Base-by-base conservation (phyloP, 2,113 vertebrate genomes). In the Isurus oxyrinchus region DNA sequence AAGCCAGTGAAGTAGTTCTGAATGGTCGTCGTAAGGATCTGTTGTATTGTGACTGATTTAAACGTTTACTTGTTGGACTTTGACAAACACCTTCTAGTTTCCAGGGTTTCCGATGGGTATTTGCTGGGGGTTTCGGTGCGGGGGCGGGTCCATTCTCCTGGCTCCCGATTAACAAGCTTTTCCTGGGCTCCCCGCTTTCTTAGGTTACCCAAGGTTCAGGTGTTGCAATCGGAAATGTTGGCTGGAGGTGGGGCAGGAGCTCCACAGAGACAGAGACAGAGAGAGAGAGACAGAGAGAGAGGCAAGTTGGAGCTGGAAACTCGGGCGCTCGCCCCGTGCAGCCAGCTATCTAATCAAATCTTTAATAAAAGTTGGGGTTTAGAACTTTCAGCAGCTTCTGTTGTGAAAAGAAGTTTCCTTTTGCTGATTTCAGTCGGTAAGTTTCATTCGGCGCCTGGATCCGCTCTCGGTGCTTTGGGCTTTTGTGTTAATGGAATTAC, bases 191-290 rank as follows among this genome's bases (percentile, higher is more conserved):
- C 14, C 11, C 11, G 40, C 0, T 5, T 19, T 2, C 5, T 93
- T 57, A 8, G 35, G 90, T 94, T 63, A 40, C 90, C 40, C 21
- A 84, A 19, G n/a, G n/a, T 84, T 44, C 81, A 94, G 90, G 90
- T 94, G 90, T 94, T 40, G 90, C n/a, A 63, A 94, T 94, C 90
- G 57, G 57, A n/a, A 61, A 19, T 61, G 13, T n/a, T 35, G 35
- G 11, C 57, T 55, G 59, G 90, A 40, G 90, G 59, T 63, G 90
- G 57, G 59, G 19, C 4, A 16, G 0, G 14, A 57, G 11, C 21
- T 21, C 40, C 0, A 0, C 0, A 19, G 35, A 0, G 6, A 1
- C 1, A n/a, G n/a, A n/a, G n/a, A n/a, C n/a, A n/a, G n/a, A n/a
- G n/a, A n/a, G n/a, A n/a, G n/a, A n/a, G n/a, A n/a, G n/a, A n/a